Evolutionary conservation across 1,140 invertebrate genomes (phyloP).

Genomic region (Daktulosphaira vitifoliae): DNA sequence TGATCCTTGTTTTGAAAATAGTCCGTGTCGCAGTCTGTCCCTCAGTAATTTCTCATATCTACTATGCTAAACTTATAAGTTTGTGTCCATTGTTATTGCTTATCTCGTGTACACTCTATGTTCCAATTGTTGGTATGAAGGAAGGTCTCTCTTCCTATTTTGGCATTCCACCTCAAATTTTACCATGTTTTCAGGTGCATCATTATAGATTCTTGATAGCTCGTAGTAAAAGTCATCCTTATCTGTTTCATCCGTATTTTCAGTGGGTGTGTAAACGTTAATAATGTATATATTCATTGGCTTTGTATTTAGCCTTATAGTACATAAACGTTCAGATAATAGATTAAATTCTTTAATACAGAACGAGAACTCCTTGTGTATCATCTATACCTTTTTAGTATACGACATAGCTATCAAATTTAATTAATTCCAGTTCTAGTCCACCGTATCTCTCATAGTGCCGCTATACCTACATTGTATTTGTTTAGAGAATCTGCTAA

Average conservation of each 20-base stretch:
- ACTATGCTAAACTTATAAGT: slow-evolving; percentile 35
- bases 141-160: slow-evolving; percentile 32
- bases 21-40: not conserved
- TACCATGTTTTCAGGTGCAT: not conserved
- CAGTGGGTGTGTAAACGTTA: not conserved
- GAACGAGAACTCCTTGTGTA: not conserved
- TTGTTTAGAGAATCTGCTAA: too few species aligned
- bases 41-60: not conserved
- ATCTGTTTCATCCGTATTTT: not conserved
- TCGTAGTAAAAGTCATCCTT: not conserved
- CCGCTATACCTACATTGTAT: too few species aligned
- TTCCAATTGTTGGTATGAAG: slow-evolving; percentile 38
- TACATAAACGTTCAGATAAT: too few species aligned
- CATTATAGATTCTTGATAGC: not conserved
- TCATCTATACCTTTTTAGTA: slow-evolving; percentile 8
- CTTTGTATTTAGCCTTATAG: not conserved
- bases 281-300: slow-evolving; percentile 5
- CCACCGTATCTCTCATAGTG: slow-evolving; percentile 27
- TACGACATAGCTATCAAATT: not conserved
- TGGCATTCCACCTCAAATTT: slow-evolving; percentile 1
- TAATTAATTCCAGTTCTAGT: slow-evolving; percentile 17
- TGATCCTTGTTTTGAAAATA: not conserved
- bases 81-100: slow-evolving; percentile 37
- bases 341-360: not conserved
- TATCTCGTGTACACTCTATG: slow-evolving; percentile 39